These are phyloP conservation scores for Drosophila nigromelanica DNA, from an alignment of 1,140 invertebrate species.

Conservation along the genomic window DNA sequence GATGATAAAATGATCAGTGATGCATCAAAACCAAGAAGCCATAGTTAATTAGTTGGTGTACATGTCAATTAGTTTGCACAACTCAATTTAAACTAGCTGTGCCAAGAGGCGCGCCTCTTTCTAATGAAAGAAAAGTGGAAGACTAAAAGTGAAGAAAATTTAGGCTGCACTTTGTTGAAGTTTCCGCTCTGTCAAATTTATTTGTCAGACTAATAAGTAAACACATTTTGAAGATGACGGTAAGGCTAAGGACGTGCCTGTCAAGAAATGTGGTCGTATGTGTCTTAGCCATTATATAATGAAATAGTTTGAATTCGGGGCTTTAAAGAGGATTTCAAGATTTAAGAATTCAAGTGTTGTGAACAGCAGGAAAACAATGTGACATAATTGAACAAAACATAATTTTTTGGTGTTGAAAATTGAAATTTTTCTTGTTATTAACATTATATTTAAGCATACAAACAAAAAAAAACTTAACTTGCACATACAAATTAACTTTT, in stretches of 20 bases:
- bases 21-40: slow-evolving; percentile 3
- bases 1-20: background rate
- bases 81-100: background rate
- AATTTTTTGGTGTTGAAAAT: too few relatives aligned
- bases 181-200: slow-evolving; percentile 3
- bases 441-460: too few relatives aligned
- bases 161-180: background rate
- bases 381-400: too few relatives aligned
- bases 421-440: too few relatives aligned
- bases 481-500: slow-evolving; percentile 6
- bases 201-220: background rate
- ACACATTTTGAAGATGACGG: background rate
- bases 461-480: too few relatives aligned
- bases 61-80: slow-evolving; percentile 16
- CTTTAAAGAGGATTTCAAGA: background rate
- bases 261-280: background rate
- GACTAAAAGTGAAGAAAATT: background rate
- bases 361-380: too few relatives aligned
- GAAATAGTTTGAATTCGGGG: background rate
- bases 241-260: too few relatives aligned
- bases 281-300: background rate
- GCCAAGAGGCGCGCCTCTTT: background rate
- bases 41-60: slow-evolving; percentile 3
- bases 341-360: too few relatives aligned
- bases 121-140: slow-evolving; percentile 1